Conservation (phyloP, 1,140 invertebrate species). For the Pogonognathellus flavescens region DNA sequence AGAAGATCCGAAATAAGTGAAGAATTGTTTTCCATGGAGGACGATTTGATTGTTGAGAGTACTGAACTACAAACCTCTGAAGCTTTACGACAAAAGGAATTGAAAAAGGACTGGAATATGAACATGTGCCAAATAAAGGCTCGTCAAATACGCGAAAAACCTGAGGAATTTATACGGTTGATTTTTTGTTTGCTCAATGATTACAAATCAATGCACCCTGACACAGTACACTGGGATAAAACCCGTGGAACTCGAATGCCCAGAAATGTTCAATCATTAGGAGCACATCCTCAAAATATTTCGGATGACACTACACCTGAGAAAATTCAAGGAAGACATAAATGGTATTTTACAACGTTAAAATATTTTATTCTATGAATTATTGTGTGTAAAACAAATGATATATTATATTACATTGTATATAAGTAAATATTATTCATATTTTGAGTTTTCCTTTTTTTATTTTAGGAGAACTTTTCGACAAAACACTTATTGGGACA, state of each 20-base stretch:
- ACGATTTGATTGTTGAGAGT: slow-evolving; percentile 4
- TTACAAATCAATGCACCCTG: background rate
- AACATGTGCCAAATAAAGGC: slow-evolving; percentile 24
- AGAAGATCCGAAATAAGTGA: slow-evolving; percentile 25
- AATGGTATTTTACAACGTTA: background rate
- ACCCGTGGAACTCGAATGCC: background rate
- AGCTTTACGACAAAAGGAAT: slow-evolving; percentile 10
- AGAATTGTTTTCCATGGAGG: background rate
- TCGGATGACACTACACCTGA: too few relatives aligned
- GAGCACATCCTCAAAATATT: background rate
- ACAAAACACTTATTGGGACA: slow-evolving; percentile 26
- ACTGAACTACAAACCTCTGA: background rate
- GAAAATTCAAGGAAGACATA: background rate
- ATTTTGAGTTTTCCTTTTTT: too few relatives aligned
- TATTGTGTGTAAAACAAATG: too few relatives aligned
- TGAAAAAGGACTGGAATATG: slow-evolving; percentile 9
- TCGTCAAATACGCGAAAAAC: slow-evolving; percentile 1
- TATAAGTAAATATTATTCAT: too few relatives aligned
- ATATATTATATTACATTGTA: too few relatives aligned
- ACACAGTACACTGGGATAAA: background rate
- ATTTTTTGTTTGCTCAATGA: background rate
- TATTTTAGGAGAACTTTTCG: slow-evolving; percentile 8
- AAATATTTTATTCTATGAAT: background rate
- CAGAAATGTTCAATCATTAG: background rate
- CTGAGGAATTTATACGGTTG: background rate